Conservation (phyloP, 2,797 vertebrate species). For the Rhinatrema bivittatum region DNA sequence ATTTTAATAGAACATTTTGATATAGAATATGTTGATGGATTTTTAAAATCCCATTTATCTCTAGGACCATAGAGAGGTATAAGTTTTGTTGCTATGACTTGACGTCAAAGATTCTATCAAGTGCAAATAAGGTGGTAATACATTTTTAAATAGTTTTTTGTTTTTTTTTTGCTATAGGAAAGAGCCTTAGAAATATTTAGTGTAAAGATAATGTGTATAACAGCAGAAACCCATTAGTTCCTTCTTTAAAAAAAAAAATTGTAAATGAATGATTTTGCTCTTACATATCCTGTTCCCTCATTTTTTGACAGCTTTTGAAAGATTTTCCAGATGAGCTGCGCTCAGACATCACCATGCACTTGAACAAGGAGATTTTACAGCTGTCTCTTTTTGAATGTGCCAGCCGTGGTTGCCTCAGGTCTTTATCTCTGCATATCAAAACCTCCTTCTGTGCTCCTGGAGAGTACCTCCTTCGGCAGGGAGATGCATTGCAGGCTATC, state of each 20-base stretch:
- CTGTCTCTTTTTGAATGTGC: slow-evolving; percentile 87
- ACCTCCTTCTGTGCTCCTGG: slow-evolving; percentile 95
- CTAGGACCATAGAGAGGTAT: too few species aligned
- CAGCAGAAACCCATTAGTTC: not conserved
- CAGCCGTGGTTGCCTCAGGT: slow-evolving; percentile 92
- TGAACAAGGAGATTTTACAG: slow-evolving; percentile 97
- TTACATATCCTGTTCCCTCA: not conserved
- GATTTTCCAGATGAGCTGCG: slow-evolving; percentile 95
- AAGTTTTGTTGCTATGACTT: too few species aligned
- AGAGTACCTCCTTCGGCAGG: slow-evolving; percentile 90
- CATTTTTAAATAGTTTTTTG: too few species aligned
- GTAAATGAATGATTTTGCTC: not conserved
- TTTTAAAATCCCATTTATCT: too few species aligned
- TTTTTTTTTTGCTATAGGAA: too few species aligned
- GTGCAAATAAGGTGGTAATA: too few species aligned
- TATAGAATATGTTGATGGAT: too few species aligned
- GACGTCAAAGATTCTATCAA: too few species aligned
- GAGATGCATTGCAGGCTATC: slow-evolving; percentile 91
- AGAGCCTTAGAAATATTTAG: not conserved
- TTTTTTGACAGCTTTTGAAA: slow-evolving; percentile 76
- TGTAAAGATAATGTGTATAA: accelerated
- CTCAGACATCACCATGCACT: slow-evolving; percentile 96
- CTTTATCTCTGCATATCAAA: slow-evolving; percentile 94
- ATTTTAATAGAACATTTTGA: too few species aligned
- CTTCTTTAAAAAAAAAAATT: not conserved